phyloP scores from a whole-genome alignment of 2,113 vertebrate genomes.

The Platichthys flesus region DNA sequence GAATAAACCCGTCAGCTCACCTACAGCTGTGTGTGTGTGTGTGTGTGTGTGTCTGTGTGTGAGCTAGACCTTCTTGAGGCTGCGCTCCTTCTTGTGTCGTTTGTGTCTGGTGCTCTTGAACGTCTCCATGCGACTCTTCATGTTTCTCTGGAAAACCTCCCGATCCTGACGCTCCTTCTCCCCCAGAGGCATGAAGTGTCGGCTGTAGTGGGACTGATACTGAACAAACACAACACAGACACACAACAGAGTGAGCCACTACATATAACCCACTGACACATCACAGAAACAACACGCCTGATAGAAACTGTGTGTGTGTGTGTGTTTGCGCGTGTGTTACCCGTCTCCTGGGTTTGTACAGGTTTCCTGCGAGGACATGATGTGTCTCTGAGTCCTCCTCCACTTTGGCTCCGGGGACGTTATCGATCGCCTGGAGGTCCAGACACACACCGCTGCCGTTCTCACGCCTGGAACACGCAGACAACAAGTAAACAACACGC shows the following conservation, averaged over 20 bases:
- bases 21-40: not conserved
- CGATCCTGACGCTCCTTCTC: conserved; percentile 94
- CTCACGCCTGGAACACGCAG: conserved; percentile 85
- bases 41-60: not conserved
- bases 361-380: conserved; percentile 91
- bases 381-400: conserved; percentile 93
- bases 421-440: conserved; percentile 96
- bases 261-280: not conserved
- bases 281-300: too few species aligned
- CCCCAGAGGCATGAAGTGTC: conserved; percentile 93
- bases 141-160: conserved; percentile 96
- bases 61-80: conserved; percentile 88
- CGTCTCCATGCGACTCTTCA: conserved; percentile 94
- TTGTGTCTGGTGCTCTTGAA: conserved; percentile 94
- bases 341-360: conserved; percentile 93
- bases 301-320: too few species aligned
- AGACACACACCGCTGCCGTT: conserved; percentile 94
- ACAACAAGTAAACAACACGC: not conserved
- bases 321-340: conserved; percentile 65
- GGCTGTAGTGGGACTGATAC: conserved; percentile 96
- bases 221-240: conserved; percentile 55
- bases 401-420: conserved; percentile 89
- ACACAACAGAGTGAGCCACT: not conserved
- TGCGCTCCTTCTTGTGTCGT: conserved; percentile 89
- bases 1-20: not conserved